These are phyloP conservation scores for Zaprionus lachaisei DNA, from an alignment of 1,140 invertebrate species.

Conservation along the genomic window DNA sequence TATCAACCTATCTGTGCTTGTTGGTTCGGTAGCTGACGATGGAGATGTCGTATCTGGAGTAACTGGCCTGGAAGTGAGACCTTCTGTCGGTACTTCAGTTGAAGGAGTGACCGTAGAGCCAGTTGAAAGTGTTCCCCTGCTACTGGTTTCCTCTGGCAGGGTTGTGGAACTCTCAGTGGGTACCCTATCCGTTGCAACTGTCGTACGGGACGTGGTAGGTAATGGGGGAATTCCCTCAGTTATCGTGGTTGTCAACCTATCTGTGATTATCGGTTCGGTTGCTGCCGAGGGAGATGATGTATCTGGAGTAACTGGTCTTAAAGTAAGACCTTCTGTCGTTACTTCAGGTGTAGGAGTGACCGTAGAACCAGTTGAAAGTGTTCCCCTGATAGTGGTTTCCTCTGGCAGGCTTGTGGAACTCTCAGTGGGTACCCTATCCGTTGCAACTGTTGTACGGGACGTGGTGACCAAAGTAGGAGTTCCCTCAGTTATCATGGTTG, in stretches of 20 bases:
- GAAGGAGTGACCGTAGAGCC: neutral
- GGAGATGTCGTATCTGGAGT: too few species aligned
- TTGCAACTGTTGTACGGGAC: neutral
- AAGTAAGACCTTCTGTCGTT: neutral
- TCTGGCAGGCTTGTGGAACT: neutral
- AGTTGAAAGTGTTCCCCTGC: neutral
- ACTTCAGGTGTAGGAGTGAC: neutral
- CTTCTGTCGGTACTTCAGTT: neutral
- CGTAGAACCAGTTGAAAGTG: neutral
- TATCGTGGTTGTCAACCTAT: too few species aligned
- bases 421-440: neutral
- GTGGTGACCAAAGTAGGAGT: too few species aligned
- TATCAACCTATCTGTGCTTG: too few species aligned
- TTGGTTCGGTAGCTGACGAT: neutral
- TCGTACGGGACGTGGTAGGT: too few species aligned
- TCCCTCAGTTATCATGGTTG: too few species aligned
- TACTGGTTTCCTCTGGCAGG: neutral
- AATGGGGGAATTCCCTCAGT: too few species aligned
- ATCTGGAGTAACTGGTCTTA: neutral
- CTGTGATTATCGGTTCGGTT: neutral
- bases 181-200: neutral
- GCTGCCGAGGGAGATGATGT: neutral
- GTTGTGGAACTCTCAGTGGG: neutral
- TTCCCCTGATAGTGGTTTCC: neutral
- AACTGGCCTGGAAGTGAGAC: neutral